phyloP scores from a whole-genome alignment of 2,888 invertebrate genomes.

The Petrolisthes manimaculis region DNA sequence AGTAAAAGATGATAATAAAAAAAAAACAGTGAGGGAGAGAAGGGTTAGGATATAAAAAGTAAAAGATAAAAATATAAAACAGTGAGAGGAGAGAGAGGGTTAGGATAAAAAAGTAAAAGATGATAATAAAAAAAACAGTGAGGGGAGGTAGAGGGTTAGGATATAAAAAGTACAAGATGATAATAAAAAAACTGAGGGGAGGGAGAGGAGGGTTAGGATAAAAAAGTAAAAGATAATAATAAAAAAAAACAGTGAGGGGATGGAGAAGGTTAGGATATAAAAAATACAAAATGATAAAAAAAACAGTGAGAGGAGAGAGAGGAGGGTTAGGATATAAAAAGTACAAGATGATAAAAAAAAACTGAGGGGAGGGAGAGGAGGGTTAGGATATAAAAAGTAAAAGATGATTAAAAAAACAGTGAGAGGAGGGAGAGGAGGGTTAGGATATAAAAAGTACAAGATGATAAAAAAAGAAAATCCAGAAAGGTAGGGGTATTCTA shows the following conservation, averaged over 20 bases:
- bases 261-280: neutral
- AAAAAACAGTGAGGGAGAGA: neutral
- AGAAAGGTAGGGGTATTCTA: neutral
- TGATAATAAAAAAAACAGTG: too few relatives aligned
- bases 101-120: too few relatives aligned
- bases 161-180: neutral
- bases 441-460: neutral
- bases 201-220: neutral
- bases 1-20: neutral
- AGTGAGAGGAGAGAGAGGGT: neutral
- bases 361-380: too few relatives aligned
- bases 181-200: neutral
- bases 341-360: neutral
- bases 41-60: neutral
- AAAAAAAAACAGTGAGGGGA: neutral
- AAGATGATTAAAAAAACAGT: neutral
- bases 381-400: neutral
- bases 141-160: too few relatives aligned
- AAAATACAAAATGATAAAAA: neutral
- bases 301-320: neutral
- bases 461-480: neutral
- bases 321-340: neutral
- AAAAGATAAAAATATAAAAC: neutral
- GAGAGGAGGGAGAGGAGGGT: neutral
- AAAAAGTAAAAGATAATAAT: neutral